These are phyloP conservation scores for Empis stercorea DNA, from an alignment of 2,888 invertebrate species.

Conservation along the genomic window DNA sequence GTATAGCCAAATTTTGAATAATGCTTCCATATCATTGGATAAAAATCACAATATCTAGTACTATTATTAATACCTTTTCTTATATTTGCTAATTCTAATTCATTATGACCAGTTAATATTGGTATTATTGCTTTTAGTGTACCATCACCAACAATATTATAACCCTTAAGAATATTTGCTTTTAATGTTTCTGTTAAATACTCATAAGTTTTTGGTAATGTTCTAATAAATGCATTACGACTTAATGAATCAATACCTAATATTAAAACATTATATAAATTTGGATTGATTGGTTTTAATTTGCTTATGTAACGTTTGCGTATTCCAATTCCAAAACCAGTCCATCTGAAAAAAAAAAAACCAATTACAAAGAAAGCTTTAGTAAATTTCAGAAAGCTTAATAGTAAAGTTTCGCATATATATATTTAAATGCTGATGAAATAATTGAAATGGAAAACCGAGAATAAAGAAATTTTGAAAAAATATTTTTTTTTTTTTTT, in stretches of 20 bases:
- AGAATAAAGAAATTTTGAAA: no score
- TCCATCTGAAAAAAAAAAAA: conserved; percentile 40
- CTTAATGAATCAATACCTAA: conserved; percentile 84
- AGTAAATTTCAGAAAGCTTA: no score
- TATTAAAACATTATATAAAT: conserved; percentile 57
- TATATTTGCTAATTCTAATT: conserved; percentile 78
- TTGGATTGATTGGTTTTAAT: conserved; percentile 1
- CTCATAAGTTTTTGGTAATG: conserved; percentile 60
- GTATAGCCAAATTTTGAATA: conserved; percentile 55
- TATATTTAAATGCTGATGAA: no score
- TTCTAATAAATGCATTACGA: conserved; percentile 64
- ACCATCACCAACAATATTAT: conserved; percentile 77
- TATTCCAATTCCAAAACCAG: conserved; percentile 51
- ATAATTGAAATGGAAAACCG: no score
- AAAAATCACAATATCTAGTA: conserved; percentile 55
- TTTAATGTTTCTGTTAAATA: conserved; percentile 49
- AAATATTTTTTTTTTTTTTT: no score
- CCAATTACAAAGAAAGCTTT: no score
- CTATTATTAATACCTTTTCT: conserved; percentile 50
- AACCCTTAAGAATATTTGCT: conserved; percentile 56
- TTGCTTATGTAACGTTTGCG: conserved; percentile 27
- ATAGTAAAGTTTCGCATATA: no score
- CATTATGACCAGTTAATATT: conserved; percentile 70
- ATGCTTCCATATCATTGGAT: conserved; percentile 79
- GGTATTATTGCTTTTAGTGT: conserved; percentile 81